Conservation (phyloP, 2,797 vertebrate species). For the Rhabdophis nuchalis region DNA sequence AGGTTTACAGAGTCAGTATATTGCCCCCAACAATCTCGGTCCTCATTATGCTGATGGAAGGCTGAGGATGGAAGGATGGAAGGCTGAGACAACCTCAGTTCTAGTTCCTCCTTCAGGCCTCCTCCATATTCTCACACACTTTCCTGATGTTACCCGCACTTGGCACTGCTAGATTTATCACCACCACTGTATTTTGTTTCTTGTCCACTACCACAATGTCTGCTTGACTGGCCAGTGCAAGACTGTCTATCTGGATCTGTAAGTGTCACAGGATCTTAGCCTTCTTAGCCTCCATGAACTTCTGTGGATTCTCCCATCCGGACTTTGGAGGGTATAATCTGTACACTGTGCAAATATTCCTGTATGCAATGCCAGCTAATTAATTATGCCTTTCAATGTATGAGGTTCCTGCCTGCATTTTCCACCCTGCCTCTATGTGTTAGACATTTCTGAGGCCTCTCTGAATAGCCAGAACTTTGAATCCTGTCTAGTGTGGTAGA, state of each 20-base stretch:
- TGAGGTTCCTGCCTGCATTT: not conserved
- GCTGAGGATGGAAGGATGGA: no score
- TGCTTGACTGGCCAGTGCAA: not conserved
- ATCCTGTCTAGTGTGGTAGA: not conserved
- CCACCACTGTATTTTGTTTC: not conserved
- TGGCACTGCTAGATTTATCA: not conserved
- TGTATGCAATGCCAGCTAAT: not conserved
- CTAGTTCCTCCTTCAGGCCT: not conserved
- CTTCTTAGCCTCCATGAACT: not conserved
- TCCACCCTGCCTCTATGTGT: not conserved
- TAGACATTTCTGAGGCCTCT: not conserved
- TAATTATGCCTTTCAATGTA: not conserved
- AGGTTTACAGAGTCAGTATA: no score
- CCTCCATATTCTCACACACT: no score
- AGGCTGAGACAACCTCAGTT: no score
- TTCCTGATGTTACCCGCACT: not conserved
- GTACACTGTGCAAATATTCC: not conserved
- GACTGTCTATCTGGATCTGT: not conserved
- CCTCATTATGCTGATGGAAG: no score
- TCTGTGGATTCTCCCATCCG: not conserved
- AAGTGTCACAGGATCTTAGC: not conserved
- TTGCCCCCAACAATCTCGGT: no score
- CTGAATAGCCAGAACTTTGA: not conserved
- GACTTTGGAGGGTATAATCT: no score
- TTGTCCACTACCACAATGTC: not conserved